Percentiles rank a stretch among this genome's conserved stretches.
Evolutionary conservation across 2,888 invertebrate genomes (phyloP).

Genomic region (Mythimna impura): DNA sequence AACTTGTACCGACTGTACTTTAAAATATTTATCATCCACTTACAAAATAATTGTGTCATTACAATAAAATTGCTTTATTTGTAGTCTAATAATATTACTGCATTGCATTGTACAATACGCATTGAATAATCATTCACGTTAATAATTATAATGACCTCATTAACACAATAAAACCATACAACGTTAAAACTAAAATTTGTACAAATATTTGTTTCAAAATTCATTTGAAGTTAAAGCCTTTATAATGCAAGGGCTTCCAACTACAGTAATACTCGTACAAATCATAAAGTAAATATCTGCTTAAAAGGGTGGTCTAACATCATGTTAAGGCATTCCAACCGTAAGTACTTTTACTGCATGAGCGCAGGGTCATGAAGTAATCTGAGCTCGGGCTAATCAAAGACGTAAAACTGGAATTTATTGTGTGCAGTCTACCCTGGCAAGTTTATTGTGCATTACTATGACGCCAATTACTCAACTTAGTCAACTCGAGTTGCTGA

Average conservation of each 20-base stretch:
- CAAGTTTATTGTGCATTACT: constrained; percentile 87
- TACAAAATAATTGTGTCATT: constrained; percentile 22
- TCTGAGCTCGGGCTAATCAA: constrained; percentile 87
- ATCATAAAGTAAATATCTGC: constrained; percentile 56
- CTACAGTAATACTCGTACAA: constrained; percentile 43
- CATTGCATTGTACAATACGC: constrained; percentile 34
- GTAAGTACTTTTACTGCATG: constrained; percentile 48
- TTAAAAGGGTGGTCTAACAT: constrained; percentile 81
- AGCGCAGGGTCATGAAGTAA: constrained; percentile 80
- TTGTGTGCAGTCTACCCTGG: constrained; percentile 86
- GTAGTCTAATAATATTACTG: constrained; percentile 30
- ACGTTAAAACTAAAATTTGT: constrained; percentile 13
- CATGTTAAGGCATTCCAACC: constrained; percentile 55
- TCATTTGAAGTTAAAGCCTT: constrained; percentile 30
- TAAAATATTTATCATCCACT: constrained; percentile 31
- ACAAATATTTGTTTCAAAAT: constrained; percentile 36
- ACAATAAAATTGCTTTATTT: constrained; percentile 29
- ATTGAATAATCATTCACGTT: constrained; percentile 30
- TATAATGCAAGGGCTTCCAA: constrained; percentile 48
- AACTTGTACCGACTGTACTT: constrained; percentile 11
- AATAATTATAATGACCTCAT: constrained; percentile 50
- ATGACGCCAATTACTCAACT: constrained; percentile 89
- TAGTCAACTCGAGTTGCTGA: constrained; percentile 74
- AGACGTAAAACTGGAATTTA: constrained; percentile 88
- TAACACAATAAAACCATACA: constrained; percentile 46